phyloP scores from a whole-genome alignment of 2,113 vertebrate species.

The Geothlypis trichas region DNA sequence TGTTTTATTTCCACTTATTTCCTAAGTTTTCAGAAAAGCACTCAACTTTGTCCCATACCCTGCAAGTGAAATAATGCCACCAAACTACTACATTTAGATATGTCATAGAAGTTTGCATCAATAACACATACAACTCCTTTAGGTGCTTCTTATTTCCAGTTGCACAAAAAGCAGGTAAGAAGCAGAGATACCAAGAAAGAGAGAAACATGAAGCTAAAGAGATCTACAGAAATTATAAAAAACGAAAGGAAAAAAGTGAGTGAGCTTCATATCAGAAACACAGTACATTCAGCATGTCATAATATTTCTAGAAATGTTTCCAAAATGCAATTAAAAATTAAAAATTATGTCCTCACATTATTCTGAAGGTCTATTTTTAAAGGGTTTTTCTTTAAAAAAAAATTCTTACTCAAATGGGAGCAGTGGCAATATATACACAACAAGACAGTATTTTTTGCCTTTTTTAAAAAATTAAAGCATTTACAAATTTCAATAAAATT shows the following conservation, averaged over 20 bases:
- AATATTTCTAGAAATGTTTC: not conserved
- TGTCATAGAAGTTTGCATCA: not conserved
- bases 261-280: not conserved
- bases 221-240: not conserved
- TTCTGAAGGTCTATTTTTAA: not conserved
- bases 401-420: not conserved
- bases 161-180: not conserved
- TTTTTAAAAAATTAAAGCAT: not conserved
- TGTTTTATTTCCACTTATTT: not conserved
- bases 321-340: not conserved
- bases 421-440: not conserved
- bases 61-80: not conserved
- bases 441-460: not conserved
- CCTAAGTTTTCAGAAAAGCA: not conserved
- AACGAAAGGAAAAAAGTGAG: not conserved
- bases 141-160: not conserved
- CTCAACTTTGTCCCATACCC: not conserved
- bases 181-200: not conserved
- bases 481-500: not conserved
- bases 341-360: not conserved
- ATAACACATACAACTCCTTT: not conserved
- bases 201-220: rapidly evolving
- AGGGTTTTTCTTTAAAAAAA: not conserved
- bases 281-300: not conserved
- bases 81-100: not conserved